Base-by-base conservation (phyloP, 1,140 invertebrate species). In the Drosophila funebris region DNA sequence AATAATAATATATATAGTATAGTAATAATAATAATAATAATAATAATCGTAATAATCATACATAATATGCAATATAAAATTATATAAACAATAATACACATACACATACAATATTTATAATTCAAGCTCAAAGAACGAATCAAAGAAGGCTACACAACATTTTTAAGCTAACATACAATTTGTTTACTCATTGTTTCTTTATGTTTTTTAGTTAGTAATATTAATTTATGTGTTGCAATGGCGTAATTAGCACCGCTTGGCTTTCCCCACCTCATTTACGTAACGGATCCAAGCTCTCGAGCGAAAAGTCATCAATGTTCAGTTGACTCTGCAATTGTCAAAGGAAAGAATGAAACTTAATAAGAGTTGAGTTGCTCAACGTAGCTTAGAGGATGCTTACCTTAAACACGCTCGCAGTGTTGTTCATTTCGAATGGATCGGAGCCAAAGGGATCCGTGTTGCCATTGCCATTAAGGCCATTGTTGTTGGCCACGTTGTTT, bases 211-310 rank as follows among this genome's bases (percentile, higher is more conserved):
- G 16, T 22, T 64, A 54, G 39, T 52, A 43, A 43, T 22, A 61
- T 37, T 60, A 70, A 54, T 58, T 64, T 64, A 36, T 66, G 61
- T 48, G 33, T 36, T 68, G 72, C 63, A 81, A 85, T 85, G 81
- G 78, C 84, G 41, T 78, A 63, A 36, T 67, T 88, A 88, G 83
- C 84, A 89, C 84, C 78, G 43, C 64, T 43, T 39, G 50, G 13
- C 13, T 61, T 41, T 36, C 14, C 22, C n/a, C 22, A n/a, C 1
- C 24, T 71, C 76, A 92, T 75, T 93, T 93, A 68, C 93, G 92
- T 61, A 97, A 92, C 39, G 96, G 96, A 93, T 97, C 96, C 78
- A 97, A 93, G 92, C 95, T 96, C 90, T 97, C 96, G 73, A 97
- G 88, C n/a, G 95, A 96, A 90, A 97, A 97, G 92, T 97, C 96